Evolutionary conservation across 2,888 invertebrate genomes (phyloP).

Genomic region (Colletes collaris): DNA sequence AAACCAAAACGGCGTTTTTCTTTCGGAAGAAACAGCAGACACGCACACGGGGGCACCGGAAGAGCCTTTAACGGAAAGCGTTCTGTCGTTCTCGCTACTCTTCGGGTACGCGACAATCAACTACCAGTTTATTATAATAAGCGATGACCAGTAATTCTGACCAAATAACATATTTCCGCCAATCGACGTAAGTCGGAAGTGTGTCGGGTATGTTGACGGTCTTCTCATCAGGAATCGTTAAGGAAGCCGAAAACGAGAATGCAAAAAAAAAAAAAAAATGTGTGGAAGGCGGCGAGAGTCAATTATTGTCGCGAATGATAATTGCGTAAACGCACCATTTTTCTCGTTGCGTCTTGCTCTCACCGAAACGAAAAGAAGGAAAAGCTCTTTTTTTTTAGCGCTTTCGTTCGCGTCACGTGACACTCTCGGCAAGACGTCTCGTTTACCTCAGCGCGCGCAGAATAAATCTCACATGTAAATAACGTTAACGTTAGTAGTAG

Average conservation of each 20-base stretch:
- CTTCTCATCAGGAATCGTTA: constrained; percentile 32
- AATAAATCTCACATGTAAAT: constrained; percentile 73
- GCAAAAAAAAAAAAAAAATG: no score
- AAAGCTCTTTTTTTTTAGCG: constrained; percentile 22
- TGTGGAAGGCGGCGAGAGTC: constrained; percentile 36
- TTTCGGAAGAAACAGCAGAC: constrained; percentile 19
- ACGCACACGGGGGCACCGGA: constrained; percentile 43
- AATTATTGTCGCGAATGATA: no score
- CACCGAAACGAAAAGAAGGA: neutral
- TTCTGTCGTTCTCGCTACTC: constrained; percentile 21
- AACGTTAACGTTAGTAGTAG: constrained; percentile 71
- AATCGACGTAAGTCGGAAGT: constrained; percentile 30
- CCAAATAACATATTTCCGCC: constrained; percentile 51
- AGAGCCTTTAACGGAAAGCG: constrained; percentile 39
- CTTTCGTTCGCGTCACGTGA: constrained; percentile 60
- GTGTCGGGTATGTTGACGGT: constrained; percentile 52
- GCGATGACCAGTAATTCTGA: constrained; percentile 60
- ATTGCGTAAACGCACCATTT: constrained; percentile 27
- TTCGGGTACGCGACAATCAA: constrained; percentile 1
- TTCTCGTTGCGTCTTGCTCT: constrained; percentile 53
- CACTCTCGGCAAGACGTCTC: constrained; percentile 56
- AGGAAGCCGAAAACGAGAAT: constrained; percentile 38
- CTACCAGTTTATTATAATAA: constrained; percentile 43
- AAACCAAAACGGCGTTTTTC: neutral
- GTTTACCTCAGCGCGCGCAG: constrained; percentile 68